Base-by-base conservation (phyloP, 2,888 invertebrate genomes). In the Hyposoter dolosus region DNA sequence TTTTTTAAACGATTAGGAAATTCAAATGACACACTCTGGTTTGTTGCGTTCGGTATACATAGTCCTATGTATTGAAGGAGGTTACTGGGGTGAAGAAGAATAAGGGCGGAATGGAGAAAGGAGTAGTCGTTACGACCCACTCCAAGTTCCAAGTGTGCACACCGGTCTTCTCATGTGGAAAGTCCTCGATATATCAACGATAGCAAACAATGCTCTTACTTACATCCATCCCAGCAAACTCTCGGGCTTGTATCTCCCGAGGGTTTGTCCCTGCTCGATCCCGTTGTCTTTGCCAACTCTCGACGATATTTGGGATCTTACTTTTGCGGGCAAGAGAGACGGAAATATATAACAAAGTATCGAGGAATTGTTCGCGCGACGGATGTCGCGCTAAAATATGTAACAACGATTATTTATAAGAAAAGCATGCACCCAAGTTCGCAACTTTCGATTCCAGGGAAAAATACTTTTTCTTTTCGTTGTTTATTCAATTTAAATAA, bases 161-260 rank as follows among this genome's bases (percentile, higher is more conserved):
- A 79, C 68, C 19, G 56, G 75, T 28, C 28, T 74, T 19, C 74
- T 79, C 63, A 40, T 69, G 68, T 65, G 76, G 45, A 77, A 56
- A 72, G 17, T 84, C 69, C 79, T 69, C 79, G 83, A 84, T 79
- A 84, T 69, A 43, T 68, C 75, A 76, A 40, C 76, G 84, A 84
- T 63, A 71, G 71, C 69, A 56, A 76, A 80, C 69, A 69, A 60
- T 60, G 76, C 80, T 76, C 84, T 84, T 71, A 81, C 84, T 84
- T 84, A 84, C 80, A 50, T 68, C 80, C 19, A 84, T 81, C 63
- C 60, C 45, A 43, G 47, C 63, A n/a, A 32, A 43, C 83, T 23
- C 74, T 63, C 72, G 56, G 32, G 53, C 47, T 71, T 47, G 47
- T 69, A 56, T 76, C 69, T 69, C 28, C 12, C 50, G 12, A 43